Base-by-base conservation (phyloP, 1,140 invertebrate species). In the Lineus longissimus region DNA sequence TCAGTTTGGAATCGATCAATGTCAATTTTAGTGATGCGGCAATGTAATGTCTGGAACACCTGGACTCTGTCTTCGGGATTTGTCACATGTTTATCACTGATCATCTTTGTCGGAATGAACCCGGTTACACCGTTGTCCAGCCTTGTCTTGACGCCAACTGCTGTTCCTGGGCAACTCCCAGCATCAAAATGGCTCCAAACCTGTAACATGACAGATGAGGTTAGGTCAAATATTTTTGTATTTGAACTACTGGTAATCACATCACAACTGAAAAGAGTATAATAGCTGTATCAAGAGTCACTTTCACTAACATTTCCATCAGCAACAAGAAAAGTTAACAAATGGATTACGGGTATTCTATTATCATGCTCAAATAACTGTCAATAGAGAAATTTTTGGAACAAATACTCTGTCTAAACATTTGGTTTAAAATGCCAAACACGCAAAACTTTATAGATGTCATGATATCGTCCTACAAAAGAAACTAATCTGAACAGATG, bases 121-220 rank as follows among this genome's bases (percentile, higher is more conserved):
- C 97, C 96, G 9, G 86, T 89, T 7, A 99, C 84, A 0, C 94
- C 94, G 82, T 98, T 99, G 74, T 99, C 97, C 0, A 99, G 81
- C 0, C 90, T 86, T 0, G 95, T 84, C 62, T 91, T 87, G 0
- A 99, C 89, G 1, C 97, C 97, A 0, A 91, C 91, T 0, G 95
- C 92, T 81, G 95, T 91, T 0, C 97, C 97, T 0, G 92, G 94
- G 84, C 97, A 99, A 23, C 90, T 88, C 33, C 91, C 92, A 43
- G 93, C 90, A 82, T 98, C 95, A 84, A 98, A 98, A 82, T 98
- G 95, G 84, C 94, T 95, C 95, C 95, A 98, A 2, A 98, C 87
- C 84, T 86, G 45, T 11, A 72, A 60, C 1, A 67, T 19, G 43
- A 29, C 55, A 29, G 27, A 45, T 64, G 25, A 66, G 51, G 36